These are phyloP conservation scores for Alces alces DNA, from an alignment of 2,113 vertebrate species.

Conservation along the genomic window DNA sequence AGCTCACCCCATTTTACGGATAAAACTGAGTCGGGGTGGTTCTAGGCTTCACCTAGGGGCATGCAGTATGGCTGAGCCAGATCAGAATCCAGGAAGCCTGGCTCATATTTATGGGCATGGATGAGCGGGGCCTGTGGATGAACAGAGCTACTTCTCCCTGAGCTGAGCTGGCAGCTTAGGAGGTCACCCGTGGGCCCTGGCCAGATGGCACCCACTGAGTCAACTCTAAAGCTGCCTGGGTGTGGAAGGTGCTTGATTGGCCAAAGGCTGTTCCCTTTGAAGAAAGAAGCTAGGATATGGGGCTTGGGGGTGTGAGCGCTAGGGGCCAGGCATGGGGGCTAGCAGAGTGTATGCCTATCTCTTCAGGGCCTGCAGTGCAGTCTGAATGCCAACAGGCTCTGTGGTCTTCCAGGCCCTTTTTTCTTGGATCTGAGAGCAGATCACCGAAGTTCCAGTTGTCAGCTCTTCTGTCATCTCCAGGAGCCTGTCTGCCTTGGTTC, in stretches of 20 bases:
- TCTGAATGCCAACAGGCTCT: neutral
- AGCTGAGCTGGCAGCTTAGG: neutral
- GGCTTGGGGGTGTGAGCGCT: neutral
- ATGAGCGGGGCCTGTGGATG: neutral
- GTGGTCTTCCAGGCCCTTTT: neutral
- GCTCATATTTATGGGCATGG: neutral
- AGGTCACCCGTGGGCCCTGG: neutral
- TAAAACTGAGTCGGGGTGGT: neutral
- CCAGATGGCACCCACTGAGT: neutral
- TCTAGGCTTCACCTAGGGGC: neutral
- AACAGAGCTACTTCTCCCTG: neutral
- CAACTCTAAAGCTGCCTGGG: neutral
- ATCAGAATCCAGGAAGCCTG: neutral
- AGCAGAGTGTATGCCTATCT: neutral
- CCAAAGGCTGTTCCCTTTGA: neutral
- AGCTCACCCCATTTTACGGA: constrained; percentile 6
- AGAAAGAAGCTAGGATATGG: neutral
- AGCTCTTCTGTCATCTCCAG: neutral
- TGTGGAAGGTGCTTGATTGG: neutral
- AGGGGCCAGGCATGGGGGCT: neutral
- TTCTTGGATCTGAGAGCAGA: neutral
- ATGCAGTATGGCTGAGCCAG: neutral
- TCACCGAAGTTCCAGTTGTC: neutral
- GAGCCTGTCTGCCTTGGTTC: neutral
- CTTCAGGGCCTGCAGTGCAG: neutral